Conservation (phyloP, 2,888 invertebrate species). For the Patella pellucida region DNA sequence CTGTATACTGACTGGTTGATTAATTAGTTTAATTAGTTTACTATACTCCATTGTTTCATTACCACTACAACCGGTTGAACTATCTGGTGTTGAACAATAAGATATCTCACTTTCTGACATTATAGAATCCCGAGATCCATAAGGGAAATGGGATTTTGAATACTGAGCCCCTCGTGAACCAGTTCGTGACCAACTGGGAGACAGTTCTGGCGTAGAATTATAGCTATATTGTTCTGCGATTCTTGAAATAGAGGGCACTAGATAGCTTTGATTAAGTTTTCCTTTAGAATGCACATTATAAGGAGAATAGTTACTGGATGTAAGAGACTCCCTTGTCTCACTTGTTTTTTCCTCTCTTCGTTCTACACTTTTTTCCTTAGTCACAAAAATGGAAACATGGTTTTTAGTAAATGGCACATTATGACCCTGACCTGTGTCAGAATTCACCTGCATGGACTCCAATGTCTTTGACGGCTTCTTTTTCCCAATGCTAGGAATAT, state of each 20-base stretch:
- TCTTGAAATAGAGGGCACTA: too few relatives aligned
- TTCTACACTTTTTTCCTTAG: constrained; percentile 1
- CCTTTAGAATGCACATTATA: not conserved
- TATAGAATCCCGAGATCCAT: not conserved
- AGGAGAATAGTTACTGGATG: not conserved
- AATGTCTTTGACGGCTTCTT: not conserved
- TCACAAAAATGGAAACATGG: constrained; percentile 2
- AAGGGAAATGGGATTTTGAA: not conserved
- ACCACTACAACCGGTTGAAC: constrained; percentile 25
- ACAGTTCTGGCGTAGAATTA: not conserved
- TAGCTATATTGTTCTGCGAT: too few relatives aligned
- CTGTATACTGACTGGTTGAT: constrained; percentile 48
- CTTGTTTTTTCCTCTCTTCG: not conserved
- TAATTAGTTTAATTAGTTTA: constrained; percentile 52
- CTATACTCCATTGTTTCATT: constrained; percentile 48
- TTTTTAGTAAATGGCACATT: not conserved
- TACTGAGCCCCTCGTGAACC: not conserved
- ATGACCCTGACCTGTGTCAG: not conserved
- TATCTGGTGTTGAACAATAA: constrained; percentile 34
- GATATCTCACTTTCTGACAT: constrained; percentile 29
- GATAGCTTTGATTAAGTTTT: too few relatives aligned
- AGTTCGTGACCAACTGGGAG: not conserved
- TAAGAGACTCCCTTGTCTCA: not conserved
- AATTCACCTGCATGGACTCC: too few relatives aligned
- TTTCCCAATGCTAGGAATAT: constrained; percentile 27